A percentile compares a stretch with the other conserved stretches of the same genome.
Conservation (phyloP, 1,140 invertebrate species). For the Lordiphosa stackelbergi region DNA sequence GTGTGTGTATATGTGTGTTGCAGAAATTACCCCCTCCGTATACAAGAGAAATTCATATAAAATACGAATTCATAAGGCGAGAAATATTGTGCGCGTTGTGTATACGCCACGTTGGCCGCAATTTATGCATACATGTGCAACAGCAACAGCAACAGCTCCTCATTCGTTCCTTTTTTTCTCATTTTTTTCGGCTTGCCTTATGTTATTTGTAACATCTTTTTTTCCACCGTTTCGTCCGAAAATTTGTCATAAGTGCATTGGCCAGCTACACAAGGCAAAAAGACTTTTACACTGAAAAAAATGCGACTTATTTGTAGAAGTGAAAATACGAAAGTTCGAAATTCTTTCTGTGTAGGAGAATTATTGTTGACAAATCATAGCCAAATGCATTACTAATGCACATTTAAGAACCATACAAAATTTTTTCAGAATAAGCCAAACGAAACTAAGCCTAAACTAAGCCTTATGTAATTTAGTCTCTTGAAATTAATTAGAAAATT, state of each 20-base stretch:
- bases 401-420: no score
- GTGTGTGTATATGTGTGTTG: constrained; percentile 16
- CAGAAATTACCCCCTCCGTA: constrained; percentile 49
- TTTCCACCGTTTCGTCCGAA: constrained; percentile 1
- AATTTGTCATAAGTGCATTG: constrained; percentile 41
- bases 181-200: constrained; percentile 6
- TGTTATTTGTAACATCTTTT: constrained; percentile 28
- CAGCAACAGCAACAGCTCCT: constrained; percentile 5
- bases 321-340: no score
- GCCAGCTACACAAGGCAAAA: constrained; percentile 21
- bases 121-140: constrained; percentile 63
- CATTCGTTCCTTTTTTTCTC: neutral
- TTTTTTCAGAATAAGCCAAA: no score
- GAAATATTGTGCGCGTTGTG: constrained; percentile 64
- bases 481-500: no score
- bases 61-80: constrained; percentile 75
- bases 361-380: no score
- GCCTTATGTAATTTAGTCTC: no score
- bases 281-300: neutral
- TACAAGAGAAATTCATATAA: constrained; percentile 61
- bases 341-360: no score
- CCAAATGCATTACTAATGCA: no score
- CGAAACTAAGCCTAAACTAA: no score
- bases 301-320: no score
- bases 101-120: constrained; percentile 68